Base-by-base conservation (phyloP, 2,113 vertebrate species). In the Microcebus jonahi region DNA sequence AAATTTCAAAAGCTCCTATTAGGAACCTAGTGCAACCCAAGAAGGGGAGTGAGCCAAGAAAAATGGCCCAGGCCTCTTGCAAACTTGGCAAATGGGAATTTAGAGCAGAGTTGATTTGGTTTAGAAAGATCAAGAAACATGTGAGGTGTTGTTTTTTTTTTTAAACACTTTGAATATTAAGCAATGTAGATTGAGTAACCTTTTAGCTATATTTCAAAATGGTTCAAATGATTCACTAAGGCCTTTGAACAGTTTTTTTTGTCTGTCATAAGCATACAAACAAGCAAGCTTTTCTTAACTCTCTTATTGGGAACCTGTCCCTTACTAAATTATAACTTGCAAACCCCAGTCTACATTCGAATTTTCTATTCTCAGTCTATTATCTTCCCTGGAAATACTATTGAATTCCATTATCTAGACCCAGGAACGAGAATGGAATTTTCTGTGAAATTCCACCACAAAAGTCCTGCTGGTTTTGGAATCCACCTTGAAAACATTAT, bases 31-130 rank as follows among this genome's bases (percentile, higher is more conserved):
- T 45, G 63, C 27, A 90, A 93, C 17, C 12, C 77, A 81, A 87
- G 31, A 92, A 59, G 39, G 6, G 3, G 29, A 67, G 2, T 25
- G 34, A 83, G 61, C 57, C 91, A 79, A 92, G 83, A 92, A 83
- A 80, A 94, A 89, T 39, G 57, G 2, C 34, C 39, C 36, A 42
- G 8, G 25, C 50, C 75, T 55, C 42, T 77, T 92, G 70, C 17
- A 83, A 68, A 65, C 29, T 63, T 80, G 94, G 65, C 42, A 45
- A 80, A 81, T 70, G 57, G 36, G 48, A 83, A 71, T 93, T 88
- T 95, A 88, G 67, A 87, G 39, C 23, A 80, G 59, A 86, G 87
- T 65, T 95, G 79, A 85, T 57, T 94, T 84, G 76, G 65, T 83
- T 89, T 83, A 90, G 91, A 87, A 79, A 70, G 21, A 59, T 90